A percentile compares a stretch with the other conserved stretches of the same genome.
These are phyloP conservation scores for Oxyruncus cristatus DNA, from an alignment of 2,113 vertebrate genomes.

Conservation along the genomic window DNA sequence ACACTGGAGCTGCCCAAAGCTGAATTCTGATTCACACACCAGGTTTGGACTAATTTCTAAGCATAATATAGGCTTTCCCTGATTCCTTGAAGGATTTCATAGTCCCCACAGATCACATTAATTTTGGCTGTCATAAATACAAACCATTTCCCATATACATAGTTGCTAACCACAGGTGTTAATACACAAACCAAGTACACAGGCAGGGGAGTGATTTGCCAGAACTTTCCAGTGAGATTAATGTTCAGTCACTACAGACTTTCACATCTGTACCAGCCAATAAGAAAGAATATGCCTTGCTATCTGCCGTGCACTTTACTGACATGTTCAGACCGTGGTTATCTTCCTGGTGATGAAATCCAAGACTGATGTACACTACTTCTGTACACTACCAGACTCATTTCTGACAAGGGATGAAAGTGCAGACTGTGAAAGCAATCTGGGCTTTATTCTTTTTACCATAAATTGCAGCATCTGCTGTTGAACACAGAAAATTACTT, in stretches of 20 bases:
- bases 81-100: neutral
- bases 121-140: neutral
- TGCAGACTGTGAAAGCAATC: neutral
- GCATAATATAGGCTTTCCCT: neutral
- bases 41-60: neutral
- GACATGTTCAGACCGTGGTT: neutral
- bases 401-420: neutral
- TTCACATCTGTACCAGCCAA: neutral
- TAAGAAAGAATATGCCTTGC: neutral
- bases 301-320: neutral
- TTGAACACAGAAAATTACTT: neutral
- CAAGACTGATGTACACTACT: neutral
- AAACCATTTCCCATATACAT: neutral
- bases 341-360: neutral
- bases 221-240: neutral
- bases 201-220: neutral
- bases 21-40: slow-evolving; percentile 12
- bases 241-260: neutral
- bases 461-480: neutral
- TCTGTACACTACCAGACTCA: neutral
- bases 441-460: neutral
- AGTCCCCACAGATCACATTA: neutral
- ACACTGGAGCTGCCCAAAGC: neutral
- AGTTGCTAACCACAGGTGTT: neutral
- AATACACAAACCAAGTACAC: neutral